Base-by-base conservation (phyloP, 2,888 invertebrate genomes). In the Leptinotarsa rubiginosa region DNA sequence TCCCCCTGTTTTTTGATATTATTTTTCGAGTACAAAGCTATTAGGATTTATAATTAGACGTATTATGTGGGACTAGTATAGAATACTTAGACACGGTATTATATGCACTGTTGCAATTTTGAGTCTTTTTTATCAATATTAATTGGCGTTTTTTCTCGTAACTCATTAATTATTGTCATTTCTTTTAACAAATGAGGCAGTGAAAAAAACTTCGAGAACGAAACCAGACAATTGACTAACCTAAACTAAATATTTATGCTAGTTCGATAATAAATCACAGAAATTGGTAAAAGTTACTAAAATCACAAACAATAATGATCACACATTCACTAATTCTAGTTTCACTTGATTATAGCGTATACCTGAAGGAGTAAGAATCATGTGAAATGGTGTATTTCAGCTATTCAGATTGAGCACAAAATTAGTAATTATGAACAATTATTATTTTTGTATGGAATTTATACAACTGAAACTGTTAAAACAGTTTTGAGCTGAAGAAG, bases 161-260 rank as follows among this genome's bases (percentile, higher is more conserved):
- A 78, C 69, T 73, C 66, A 74, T 77, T 75, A 75, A 74, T 78
- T 78, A 78, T 78, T 78, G 78, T 78, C 78, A 77, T 70, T 73
- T 73, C 59, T 50, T 72, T 54, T 74, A 72, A 69, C 50, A 78
- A 76, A 75, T 56, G 41, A 78, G 77, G 78, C 78, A 78, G 78
- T 78, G 75, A 75, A 77, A 74, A 70, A 73, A 76, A 75, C 10
- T 72, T 74, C 59, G 59, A 65, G 16, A 70, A 69, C 67, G 69
- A 69, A 70, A 72, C 49, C 5, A 47, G 20, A 47, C 22, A 16
- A 70, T 66, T 62, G 64, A 74, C 65, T 68, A 47, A 74, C 66
- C 69, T 74, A 75, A 41, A 72, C 62, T 69, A 74, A 73, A 75
- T 69, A 71, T 75, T 74, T 70, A 68, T 47, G 31, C 68, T 75